Base-by-base conservation (phyloP, 92 coral and sea anemone genomes). In the Plumapathes pennacea region DNA sequence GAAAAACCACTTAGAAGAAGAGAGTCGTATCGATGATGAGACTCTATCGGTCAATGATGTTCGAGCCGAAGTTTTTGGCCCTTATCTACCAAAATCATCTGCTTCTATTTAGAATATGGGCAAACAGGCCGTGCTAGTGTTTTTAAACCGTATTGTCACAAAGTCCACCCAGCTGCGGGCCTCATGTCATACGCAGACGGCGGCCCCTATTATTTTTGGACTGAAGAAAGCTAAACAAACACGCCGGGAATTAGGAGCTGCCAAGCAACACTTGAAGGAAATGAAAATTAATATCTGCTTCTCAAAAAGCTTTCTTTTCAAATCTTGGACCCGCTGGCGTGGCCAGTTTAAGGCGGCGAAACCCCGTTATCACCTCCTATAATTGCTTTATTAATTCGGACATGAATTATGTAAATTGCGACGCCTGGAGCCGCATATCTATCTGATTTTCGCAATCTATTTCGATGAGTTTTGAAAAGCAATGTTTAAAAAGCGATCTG, bases 361-460 rank as follows among this genome's bases (percentile, higher is more conserved):
- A 51, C 52, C 60, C 92, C 66, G 74, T 85, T 75, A 69, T 72
- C 84, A 68, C 81, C 54, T 64, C 70, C 39, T 47, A 72, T 82
- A 76, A 86, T 86, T 76, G 85, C 60, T 76, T 82, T 62, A 70
- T 80, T 85, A 85, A 71, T 74, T 76, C 59, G 71, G 48, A 85
- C 67, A 86, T 86, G 76, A 71, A 77, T 77, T 86, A 86, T 82
- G 95, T 82, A 86, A 81, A 86, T 77, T 71, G 22, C 69, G 54
- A 52, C 38, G 62, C 14, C 15, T 29, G 62, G 44, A 42, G 5
- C 32, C 24, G 3, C 51, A 25, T 39, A 40, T 50, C 30, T 19
- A 30, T 38, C 32, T 12, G 40, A 43, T 66, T 29, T 28, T 29
- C 8, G 14, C 32, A 41, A 28, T 43, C 53, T 4, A 52, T 53